Base-by-base conservation (phyloP, 2,888 invertebrate species). In the Dastarcus helophoroides region DNA sequence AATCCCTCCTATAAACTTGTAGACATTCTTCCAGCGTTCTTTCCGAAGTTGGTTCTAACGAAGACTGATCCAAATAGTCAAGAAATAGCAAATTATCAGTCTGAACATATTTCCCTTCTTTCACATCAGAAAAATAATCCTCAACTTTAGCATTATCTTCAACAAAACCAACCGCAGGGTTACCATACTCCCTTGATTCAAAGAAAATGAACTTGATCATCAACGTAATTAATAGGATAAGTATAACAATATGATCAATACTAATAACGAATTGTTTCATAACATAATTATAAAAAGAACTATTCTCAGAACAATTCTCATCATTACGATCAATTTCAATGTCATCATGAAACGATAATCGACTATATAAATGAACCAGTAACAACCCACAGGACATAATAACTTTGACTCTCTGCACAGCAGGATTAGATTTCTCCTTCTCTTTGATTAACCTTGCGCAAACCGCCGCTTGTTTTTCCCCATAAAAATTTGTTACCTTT, bases 351-450 rank as follows among this genome's bases (percentile, higher is more conserved):
- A 34, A 21, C 14, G 43, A 41, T 54, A 52, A 54, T 5, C 53
- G 38, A 63, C 77, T 78, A 53, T 82, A 79, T 10, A 80, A 71
- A 58, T 94, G 91, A 0, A 94, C 91, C 42, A 89, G 73, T 41
- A 88, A 73, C 31, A 94, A 64, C 0, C 90, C 90, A 3, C 82
- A 84, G 11, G 89, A 89, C 91, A 93, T 93, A 30, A 94, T 91
- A 53, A 93, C 73, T 62, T 94, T 94, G 2, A 94, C 89, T 37
- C 91, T 70, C 57, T 93, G 89, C 13, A 88, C 80, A 3, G 91
- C 90, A 4, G 91, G 91, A 63, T 93, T 93, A 0, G 84, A 80
- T 56, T 88, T 88, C 43, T 86, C 76, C 51, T 85, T 83, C 31
- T 76, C 75, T 52, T 83, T 82, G 29, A 76, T 68, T 16, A 47